Conservation (phyloP, 1,140 invertebrate genomes). For the Papilio polyxenes region DNA sequence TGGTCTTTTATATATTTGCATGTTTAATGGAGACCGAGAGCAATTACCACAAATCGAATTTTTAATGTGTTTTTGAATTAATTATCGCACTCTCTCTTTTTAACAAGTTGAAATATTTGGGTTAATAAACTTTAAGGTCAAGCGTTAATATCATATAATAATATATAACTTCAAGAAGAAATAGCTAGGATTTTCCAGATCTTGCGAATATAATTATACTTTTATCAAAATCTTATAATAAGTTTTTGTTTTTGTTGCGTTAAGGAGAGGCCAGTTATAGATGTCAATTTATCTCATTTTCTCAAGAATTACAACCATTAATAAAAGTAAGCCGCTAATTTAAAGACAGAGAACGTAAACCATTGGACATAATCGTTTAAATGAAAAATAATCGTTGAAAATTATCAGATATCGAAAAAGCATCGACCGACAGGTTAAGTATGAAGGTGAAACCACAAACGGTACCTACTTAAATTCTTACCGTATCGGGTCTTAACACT, state of each 20-base stretch:
- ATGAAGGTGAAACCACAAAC: slow-evolving; percentile 41
- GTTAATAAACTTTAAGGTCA: not conserved
- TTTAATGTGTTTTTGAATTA: not conserved
- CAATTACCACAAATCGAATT: not conserved
- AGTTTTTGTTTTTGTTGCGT: no score
- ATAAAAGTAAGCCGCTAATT: slow-evolving; percentile 9
- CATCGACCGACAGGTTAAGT: slow-evolving; percentile 36
- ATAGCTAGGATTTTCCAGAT: no score
- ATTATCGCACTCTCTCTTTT: not conserved
- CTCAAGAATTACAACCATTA: not conserved
- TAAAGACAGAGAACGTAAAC: slow-evolving; percentile 3
- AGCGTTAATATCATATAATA: no score
- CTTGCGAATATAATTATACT: no score
- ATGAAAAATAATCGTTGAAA: slow-evolving; percentile 14
- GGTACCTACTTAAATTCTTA: slow-evolving; percentile 42
- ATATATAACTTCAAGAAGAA: no score
- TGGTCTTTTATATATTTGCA: not conserved
- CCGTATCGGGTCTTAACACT: slow-evolving; percentile 49
- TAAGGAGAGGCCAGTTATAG: no score
- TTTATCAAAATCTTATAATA: no score
- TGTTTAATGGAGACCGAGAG: not conserved
- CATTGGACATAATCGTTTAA: not conserved
- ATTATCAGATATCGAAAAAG: slow-evolving; percentile 23
- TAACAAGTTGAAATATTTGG: not conserved
- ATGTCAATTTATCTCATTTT: not conserved